Evolutionary conservation across 2,113 vertebrate species (phyloP).

Genomic region (Synchiropus splendidus): DNA sequence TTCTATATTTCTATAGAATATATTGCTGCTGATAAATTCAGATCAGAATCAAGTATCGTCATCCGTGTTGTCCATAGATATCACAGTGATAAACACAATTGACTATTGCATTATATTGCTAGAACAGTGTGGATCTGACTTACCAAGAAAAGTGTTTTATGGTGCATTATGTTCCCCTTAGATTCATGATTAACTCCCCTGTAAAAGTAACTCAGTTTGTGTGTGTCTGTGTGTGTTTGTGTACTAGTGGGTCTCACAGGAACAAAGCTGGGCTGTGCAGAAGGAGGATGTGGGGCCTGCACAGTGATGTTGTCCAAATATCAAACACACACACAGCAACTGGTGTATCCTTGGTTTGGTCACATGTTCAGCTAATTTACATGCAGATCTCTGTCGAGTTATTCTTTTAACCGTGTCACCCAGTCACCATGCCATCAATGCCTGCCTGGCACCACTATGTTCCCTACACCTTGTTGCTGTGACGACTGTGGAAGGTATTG

Average conservation of each 20-base stretch:
- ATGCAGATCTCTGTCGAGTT: not conserved
- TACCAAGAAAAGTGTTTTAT: no score
- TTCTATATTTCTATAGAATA: no score
- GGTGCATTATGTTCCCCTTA: no score
- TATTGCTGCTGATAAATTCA: no score
- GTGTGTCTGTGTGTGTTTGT: slow-evolving; percentile 16
- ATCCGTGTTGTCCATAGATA: no score
- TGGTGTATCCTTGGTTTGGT: slow-evolving; percentile 77
- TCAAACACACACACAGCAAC: slow-evolving; percentile 59
- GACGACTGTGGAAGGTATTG: slow-evolving; percentile 92
- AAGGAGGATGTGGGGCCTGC: slow-evolving; percentile 90
- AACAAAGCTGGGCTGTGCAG: slow-evolving; percentile 89
- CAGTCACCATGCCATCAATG: slow-evolving; percentile 80
- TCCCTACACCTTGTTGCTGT: slow-evolving; percentile 80
- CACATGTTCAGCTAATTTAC: slow-evolving; percentile 1
- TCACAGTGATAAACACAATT: no score
- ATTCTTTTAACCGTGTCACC: not conserved
- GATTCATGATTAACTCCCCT: no score
- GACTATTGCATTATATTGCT: no score
- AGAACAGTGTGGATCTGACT: no score
- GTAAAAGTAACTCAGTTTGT: no score
- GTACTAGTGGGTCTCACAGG: slow-evolving; percentile 78
- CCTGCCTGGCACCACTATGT: slow-evolving; percentile 85
- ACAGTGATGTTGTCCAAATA: slow-evolving; percentile 90
- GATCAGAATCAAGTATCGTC: no score